Evolutionary conservation across 2,888 invertebrate species (phyloP).

Genomic region (Chelonus formosanus): DNA sequence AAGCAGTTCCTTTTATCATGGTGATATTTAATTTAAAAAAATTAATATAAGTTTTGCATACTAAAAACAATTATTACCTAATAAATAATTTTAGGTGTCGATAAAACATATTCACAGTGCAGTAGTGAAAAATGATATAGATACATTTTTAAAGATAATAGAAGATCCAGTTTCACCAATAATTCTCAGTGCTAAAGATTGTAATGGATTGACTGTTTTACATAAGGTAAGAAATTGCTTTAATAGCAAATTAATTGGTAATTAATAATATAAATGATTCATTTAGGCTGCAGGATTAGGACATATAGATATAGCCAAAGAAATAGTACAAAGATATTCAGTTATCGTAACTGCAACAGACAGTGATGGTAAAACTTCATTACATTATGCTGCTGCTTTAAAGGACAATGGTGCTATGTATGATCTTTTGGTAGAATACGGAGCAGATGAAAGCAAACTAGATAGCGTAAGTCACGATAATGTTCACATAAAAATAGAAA

Average conservation of each 20-base stretch:
- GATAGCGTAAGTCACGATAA: conserved; percentile 77
- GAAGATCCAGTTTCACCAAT: conserved; percentile 77
- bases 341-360: conserved; percentile 77
- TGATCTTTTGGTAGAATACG: conserved; percentile 79
- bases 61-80: no score
- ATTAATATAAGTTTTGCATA: neutral
- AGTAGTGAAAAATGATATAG: conserved; percentile 80
- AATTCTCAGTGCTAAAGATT: conserved; percentile 79
- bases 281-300: conserved; percentile 83
- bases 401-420: conserved; percentile 83
- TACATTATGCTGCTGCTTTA: conserved; percentile 86
- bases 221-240: conserved; percentile 74
- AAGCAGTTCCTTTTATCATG: conserved; percentile 94
- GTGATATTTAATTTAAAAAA: conserved; percentile 65
- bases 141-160: conserved; percentile 73
- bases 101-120: conserved; percentile 84
- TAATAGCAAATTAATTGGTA: no score
- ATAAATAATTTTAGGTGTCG: conserved; percentile 70
- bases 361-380: conserved; percentile 84
- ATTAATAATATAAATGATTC: no score
- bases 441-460: conserved; percentile 83
- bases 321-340: conserved; percentile 76
- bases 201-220: conserved; percentile 83
- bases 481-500: conserved; percentile 7
- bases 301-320: conserved; percentile 77